Evolutionary conservation across 2,113 vertebrate genomes (phyloP).

Genomic region (Condylura cristata): DNA sequence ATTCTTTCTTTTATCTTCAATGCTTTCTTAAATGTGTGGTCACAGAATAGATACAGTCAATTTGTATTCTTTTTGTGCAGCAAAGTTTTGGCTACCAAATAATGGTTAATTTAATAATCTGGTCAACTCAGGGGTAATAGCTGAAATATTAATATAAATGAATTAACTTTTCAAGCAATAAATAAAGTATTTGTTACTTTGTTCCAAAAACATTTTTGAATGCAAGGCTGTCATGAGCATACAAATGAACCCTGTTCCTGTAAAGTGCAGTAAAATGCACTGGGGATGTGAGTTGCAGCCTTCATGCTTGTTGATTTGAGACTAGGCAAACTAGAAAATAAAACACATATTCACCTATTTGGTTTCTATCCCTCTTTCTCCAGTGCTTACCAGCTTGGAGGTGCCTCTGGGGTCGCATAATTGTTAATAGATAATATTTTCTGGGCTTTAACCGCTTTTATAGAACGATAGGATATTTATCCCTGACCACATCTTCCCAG

Average conservation of each 20-base stretch:
- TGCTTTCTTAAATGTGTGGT: not conserved
- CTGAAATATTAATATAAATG: constrained; percentile 71
- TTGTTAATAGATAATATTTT: not conserved
- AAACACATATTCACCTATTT: not conserved
- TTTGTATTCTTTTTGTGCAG: constrained; percentile 60
- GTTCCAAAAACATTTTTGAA: constrained; percentile 38
- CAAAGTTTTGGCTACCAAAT: constrained; percentile 57
- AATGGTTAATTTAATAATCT: constrained; percentile 73
- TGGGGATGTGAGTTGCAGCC: too few relatives aligned
- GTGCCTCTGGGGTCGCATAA: not conserved
- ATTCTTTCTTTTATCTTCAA: not conserved
- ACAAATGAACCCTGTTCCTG: not conserved
- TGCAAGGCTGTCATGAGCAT: not conserved
- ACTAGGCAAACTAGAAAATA: not conserved
- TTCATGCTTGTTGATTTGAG: not conserved
- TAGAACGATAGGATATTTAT: not conserved
- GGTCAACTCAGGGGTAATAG: constrained; percentile 66
- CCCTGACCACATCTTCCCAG: too few relatives aligned
- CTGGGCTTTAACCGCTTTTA: not conserved
- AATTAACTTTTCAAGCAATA: constrained; percentile 75
- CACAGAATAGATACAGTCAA: not conserved
- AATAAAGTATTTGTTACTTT: constrained; percentile 70
- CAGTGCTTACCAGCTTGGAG: not conserved
- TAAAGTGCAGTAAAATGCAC: fast-evolving
- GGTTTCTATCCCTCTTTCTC: not conserved